A percentile compares a stretch with the other conserved stretches of the same genome.
phyloP scores from a whole-genome alignment of 2,113 vertebrate species.

The Regulus satrapa region DNA sequence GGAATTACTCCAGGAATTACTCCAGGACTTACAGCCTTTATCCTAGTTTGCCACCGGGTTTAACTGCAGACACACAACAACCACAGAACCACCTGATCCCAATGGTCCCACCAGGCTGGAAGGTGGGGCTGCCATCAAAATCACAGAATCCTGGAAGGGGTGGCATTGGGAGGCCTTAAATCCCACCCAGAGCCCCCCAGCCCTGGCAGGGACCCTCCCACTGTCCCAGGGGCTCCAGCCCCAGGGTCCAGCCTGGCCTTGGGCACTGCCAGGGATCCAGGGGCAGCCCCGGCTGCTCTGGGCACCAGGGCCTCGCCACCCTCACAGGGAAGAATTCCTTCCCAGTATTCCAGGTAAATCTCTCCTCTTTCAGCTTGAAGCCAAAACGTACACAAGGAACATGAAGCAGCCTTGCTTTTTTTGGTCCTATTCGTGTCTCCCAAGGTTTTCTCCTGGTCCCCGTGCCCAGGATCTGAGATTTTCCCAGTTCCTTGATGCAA shows the following conservation, averaged over 20 bases:
- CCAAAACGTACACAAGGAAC: rapidly evolving
- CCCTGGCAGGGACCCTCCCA: not conserved
- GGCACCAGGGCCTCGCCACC: not conserved
- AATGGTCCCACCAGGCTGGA: not conserved
- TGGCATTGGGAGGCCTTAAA: not conserved
- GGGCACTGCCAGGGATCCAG: not conserved
- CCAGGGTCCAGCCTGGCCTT: rapidly evolving
- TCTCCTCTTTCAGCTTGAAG: not conserved
- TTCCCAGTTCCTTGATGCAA: not conserved
- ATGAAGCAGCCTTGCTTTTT: rapidly evolving
- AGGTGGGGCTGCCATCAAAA: not conserved
- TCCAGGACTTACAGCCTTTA: rapidly evolving
- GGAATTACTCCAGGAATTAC: not conserved
- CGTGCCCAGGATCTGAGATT: rapidly evolving
- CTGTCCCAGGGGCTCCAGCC: rapidly evolving
- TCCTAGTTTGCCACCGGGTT: not conserved
- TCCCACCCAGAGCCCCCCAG: rapidly evolving
- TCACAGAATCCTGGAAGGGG: not conserved
- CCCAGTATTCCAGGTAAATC: not conserved
- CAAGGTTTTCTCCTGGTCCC: not conserved
- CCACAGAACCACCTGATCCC: not conserved
- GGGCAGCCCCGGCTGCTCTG: not conserved
- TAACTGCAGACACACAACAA: not conserved
- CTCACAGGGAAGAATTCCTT: not conserved
- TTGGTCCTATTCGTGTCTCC: rapidly evolving